A percentile compares a stretch with the other conserved stretches of the same genome.
phyloP scores from a whole-genome alignment of 2,888 invertebrate genomes.

The Plebejus melissa region DNA sequence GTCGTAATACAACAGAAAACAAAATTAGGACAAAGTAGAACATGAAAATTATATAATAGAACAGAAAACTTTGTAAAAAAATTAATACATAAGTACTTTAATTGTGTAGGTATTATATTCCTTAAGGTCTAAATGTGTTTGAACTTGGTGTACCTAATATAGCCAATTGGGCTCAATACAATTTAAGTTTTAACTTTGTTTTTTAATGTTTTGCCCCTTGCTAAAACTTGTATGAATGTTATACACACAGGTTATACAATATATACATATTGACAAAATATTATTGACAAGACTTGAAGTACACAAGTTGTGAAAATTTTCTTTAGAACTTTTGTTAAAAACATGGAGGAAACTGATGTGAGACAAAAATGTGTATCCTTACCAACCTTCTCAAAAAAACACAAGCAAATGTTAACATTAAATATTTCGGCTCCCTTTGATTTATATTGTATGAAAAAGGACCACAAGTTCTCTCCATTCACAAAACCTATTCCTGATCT shows the following conservation, averaged over 20 bases:
- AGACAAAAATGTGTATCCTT: slow-evolving; percentile 48
- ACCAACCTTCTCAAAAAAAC: slow-evolving; percentile 37
- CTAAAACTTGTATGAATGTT: neutral
- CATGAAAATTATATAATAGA: neutral
- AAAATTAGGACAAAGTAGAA: slow-evolving; percentile 34
- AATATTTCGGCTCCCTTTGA: slow-evolving; percentile 66
- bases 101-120: neutral
- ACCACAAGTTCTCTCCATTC: slow-evolving; percentile 57
- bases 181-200: neutral
- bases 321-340: neutral
- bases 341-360: neutral
- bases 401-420: slow-evolving; percentile 39
- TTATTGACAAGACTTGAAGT: neutral
- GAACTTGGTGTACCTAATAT: neutral
- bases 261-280: neutral
- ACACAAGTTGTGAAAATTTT: neutral
- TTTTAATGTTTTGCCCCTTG: neutral
- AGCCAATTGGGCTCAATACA: neutral
- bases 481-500: slow-evolving; percentile 45
- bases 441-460: slow-evolving; percentile 56
- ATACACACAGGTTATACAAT: neutral
- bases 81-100: neutral
- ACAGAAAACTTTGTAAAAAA: neutral
- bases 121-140: neutral
- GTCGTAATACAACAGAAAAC: slow-evolving; percentile 33